A percentile compares a stretch with the other conserved stretches of the same genome.
Conservation (phyloP, 2,888 invertebrate genomes). For the Parnassius smintheus region DNA sequence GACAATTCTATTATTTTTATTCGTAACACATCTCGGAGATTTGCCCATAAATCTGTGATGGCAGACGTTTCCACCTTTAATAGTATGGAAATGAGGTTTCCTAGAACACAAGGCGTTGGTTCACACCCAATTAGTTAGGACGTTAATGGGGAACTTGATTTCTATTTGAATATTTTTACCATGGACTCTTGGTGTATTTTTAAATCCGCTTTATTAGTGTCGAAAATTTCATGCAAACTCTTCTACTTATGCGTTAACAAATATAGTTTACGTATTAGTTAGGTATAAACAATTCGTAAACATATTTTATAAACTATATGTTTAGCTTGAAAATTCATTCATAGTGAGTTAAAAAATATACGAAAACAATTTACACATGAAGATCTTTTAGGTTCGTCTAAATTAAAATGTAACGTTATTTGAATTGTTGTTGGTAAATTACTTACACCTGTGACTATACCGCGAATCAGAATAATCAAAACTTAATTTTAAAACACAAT, state of each 20-base stretch:
- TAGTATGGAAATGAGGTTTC: constrained; percentile 53
- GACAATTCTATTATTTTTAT: constrained; percentile 82
- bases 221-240: constrained; percentile 21
- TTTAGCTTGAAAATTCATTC: too few relatives aligned
- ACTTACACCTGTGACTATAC: too few relatives aligned
- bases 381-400: too few relatives aligned
- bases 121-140: constrained; percentile 61
- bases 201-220: constrained; percentile 22
- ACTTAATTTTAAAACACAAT: too few relatives aligned
- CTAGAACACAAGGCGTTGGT: constrained; percentile 55
- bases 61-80: constrained; percentile 56
- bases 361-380: too few relatives aligned
- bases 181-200: constrained; percentile 26
- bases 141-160: constrained; percentile 51
- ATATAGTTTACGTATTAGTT: too few relatives aligned
- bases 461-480: too few relatives aligned
- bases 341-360: too few relatives aligned
- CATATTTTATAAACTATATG: too few relatives aligned
- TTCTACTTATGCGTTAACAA: neutral
- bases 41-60: constrained; percentile 72
- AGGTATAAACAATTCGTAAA: too few relatives aligned
- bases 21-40: constrained; percentile 77
- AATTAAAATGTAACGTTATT: too few relatives aligned
- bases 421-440: too few relatives aligned
- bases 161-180: constrained; percentile 39